Base-by-base conservation (phyloP, 2,888 invertebrate species). In the Mimachlamys varia region DNA sequence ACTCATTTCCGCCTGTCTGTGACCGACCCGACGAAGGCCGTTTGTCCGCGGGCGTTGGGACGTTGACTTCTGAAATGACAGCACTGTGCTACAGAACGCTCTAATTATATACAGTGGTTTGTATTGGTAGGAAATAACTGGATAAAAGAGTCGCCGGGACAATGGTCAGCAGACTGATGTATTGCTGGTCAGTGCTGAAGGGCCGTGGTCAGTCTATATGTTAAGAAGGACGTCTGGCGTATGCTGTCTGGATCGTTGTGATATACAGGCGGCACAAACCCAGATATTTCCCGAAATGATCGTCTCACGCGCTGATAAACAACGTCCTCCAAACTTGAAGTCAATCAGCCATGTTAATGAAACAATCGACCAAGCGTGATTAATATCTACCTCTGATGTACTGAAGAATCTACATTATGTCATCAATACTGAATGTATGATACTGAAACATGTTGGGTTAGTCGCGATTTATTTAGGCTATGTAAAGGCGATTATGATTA, bases 201-300 rank as follows among this genome's bases (percentile, higher is more conserved):
- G 76, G 33, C 33, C 12, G 1, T 76, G 76, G 76, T 76, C 76
- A 76, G 76, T 76, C 76, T 76, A 76, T 76, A 76, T 76, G 76
- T 76, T 33, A 76, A 76, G 27, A 27, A 76, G 33, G 33, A 12
- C 27, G 27, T 22, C 33, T 76, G 19, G 15, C 53, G 76, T 44
- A 44, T 5, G 44, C 4, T 44, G 44, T 76, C 33, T 76, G 76
- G 76, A 13, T 12, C 27, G 0, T 5, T 15, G 33, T 13, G 76
- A 33, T 76, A 33, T 76, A 33, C 17, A 76, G 76, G 2, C 33
- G 10, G 2, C 27, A 76, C 76, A 15, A 33, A 27, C 62, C 22
- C 62, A 7, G n/a, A n/a, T 22, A 62, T 19, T 17, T 22, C 10
- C 62, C 33, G 33, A 33, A 33, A 33, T 76, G 33, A 33, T 12